A percentile compares a stretch with the other conserved stretches of the same genome.
phyloP scores from a whole-genome alignment of 2,113 vertebrate genomes.

The Galemys pyrenaicus region DNA sequence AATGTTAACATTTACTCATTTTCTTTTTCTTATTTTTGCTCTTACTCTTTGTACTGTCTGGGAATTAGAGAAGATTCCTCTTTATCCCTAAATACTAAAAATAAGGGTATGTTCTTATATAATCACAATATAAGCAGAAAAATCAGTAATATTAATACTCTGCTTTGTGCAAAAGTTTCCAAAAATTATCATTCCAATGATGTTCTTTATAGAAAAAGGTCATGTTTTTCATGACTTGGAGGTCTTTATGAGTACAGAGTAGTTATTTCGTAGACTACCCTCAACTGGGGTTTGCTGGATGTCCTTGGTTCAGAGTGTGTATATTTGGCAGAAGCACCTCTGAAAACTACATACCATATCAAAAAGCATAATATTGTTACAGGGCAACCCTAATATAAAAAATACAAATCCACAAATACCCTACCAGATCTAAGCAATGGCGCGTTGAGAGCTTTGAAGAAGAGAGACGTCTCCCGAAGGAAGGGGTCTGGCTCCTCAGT shows the following conservation, averaged over 20 bases:
- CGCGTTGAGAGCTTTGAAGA: no score
- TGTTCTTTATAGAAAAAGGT: neutral
- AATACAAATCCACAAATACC: no score
- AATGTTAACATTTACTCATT: neutral
- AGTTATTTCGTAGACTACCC: neutral
- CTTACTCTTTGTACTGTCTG: neutral
- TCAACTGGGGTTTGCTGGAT: conserved; percentile 7
- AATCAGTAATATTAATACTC: neutral
- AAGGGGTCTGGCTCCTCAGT: no score
- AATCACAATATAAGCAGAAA: neutral
- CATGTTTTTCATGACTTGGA: neutral
- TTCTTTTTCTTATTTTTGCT: neutral
- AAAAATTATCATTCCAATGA: neutral
- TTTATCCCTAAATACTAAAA: conserved; percentile 1
- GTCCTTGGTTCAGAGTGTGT: neutral
- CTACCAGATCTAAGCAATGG: no score
- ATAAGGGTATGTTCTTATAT: neutral
- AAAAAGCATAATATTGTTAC: neutral
- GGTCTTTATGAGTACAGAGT: neutral
- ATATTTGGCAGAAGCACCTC: neutral
- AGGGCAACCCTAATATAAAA: no score
- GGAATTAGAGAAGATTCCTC: neutral
- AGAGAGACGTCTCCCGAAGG: no score
- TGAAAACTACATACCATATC: neutral
- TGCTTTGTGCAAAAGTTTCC: neutral